These are phyloP conservation scores for Catagonus wagneri DNA, from an alignment of 2,113 vertebrate genomes.

Conservation along the genomic window DNA sequence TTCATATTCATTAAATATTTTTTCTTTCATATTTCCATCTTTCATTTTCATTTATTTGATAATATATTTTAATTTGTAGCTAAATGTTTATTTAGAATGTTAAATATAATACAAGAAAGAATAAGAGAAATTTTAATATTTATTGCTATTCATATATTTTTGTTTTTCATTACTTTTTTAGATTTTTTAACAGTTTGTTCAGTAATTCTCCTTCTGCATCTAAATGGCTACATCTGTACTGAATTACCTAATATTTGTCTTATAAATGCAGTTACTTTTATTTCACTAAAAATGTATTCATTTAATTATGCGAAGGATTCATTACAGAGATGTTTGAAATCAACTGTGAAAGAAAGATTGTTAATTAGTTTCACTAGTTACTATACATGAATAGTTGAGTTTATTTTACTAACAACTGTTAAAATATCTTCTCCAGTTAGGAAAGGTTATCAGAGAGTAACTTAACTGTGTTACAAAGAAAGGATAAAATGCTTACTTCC, in stretches of 20 bases:
- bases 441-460: constrained; percentile 61
- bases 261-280: constrained; percentile 67
- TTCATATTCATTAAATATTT: background rate
- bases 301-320: constrained; percentile 76
- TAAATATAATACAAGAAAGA: background rate
- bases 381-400: constrained; percentile 72
- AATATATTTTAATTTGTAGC: background rate
- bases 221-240: background rate
- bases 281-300: constrained; percentile 68
- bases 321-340: constrained; percentile 79
- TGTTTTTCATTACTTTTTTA: background rate
- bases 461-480: constrained; percentile 54
- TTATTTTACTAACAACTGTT: constrained; percentile 74
- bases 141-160: background rate
- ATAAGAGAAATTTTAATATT: background rate
- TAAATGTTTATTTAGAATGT: background rate
- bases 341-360: constrained; percentile 77
- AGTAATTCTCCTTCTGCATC: background rate
- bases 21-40: background rate
- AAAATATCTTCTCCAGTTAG: constrained; percentile 78
- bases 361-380: constrained; percentile 79
- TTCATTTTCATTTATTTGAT: background rate
- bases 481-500: background rate
- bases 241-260: constrained; percentile 55
- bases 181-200: constrained; percentile 42